Evolutionary conservation across 2,113 vertebrate genomes (phyloP).

Genomic region (Alectura lathami): DNA sequence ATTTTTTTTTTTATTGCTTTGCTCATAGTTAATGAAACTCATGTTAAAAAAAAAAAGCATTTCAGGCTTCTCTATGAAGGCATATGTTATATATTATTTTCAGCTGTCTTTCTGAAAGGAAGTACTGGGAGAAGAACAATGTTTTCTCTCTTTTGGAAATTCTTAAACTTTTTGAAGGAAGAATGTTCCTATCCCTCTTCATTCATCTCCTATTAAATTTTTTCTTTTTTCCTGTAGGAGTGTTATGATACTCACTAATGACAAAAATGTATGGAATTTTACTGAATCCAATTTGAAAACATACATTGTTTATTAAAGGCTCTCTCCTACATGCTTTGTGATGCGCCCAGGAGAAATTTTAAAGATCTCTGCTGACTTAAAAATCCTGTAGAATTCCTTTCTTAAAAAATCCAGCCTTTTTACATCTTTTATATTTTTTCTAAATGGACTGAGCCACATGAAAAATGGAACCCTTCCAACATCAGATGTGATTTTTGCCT

Average conservation of each 20-base stretch:
- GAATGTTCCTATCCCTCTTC: neutral
- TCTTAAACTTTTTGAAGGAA: neutral
- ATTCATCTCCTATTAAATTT: neutral
- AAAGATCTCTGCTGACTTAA: neutral
- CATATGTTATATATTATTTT: neutral
- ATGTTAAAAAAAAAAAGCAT: neutral
- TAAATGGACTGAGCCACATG: neutral
- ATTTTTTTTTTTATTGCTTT: neutral
- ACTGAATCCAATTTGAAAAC: neutral
- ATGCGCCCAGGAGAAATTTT: neutral
- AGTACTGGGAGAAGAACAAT: neutral
- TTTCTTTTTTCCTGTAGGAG: neutral
- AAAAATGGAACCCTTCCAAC: neutral
- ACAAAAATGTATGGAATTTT: neutral
- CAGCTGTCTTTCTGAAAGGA: neutral
- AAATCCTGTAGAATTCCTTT: neutral
- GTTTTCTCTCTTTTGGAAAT: neutral
- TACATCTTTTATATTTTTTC: neutral
- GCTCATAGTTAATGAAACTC: neutral
- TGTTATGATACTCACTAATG: neutral
- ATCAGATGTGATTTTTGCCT: neutral
- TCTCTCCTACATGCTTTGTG: neutral
- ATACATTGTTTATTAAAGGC: fast-evolving
- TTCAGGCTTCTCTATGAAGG: neutral
- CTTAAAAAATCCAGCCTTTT: neutral